These are phyloP conservation scores for Drosophila austrosaltans DNA, from an alignment of 2,888 invertebrate genomes.

Conservation along the genomic window DNA sequence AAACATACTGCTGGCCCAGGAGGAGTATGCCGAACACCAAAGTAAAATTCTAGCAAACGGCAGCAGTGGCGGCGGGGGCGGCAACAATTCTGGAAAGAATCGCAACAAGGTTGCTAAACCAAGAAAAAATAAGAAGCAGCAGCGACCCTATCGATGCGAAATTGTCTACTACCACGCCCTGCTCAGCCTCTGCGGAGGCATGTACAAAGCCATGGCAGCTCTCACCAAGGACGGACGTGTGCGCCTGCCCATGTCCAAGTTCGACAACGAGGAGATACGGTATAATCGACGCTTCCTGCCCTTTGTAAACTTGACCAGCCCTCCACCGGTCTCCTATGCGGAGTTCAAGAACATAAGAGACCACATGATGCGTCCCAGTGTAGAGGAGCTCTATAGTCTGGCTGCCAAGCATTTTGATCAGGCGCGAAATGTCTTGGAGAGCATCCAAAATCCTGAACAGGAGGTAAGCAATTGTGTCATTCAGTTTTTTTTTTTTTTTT, in stretches of 20 bases:
- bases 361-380: constrained; percentile 86
- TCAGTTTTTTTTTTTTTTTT: neutral
- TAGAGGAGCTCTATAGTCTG: constrained; percentile 89
- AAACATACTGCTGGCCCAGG: constrained; percentile 91
- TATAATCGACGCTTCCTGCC: constrained; percentile 97
- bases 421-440: constrained; percentile 93
- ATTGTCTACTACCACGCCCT: constrained; percentile 95
- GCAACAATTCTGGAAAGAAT: constrained; percentile 70
- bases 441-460: constrained; percentile 91
- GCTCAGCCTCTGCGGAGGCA: constrained; percentile 97
- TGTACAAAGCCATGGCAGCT: constrained; percentile 97
- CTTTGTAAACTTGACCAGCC: constrained; percentile 92
- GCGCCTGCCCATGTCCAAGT: constrained; percentile 92
- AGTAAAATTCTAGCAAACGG: constrained; percentile 68
- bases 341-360: constrained; percentile 93
- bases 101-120: constrained; percentile 82
- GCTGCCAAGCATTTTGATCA: constrained; percentile 97
- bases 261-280: constrained; percentile 96
- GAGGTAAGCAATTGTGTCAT: constrained; percentile 85
- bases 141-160: constrained; percentile 92
- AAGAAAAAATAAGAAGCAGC: constrained; percentile 85
- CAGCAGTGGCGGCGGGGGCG: constrained; percentile 35
- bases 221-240: constrained; percentile 95
- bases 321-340: constrained; percentile 95
- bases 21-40: constrained; percentile 85